These are phyloP conservation scores for Dasyornis broadbenti DNA, from an alignment of 2,113 vertebrate species.

Conservation along the genomic window DNA sequence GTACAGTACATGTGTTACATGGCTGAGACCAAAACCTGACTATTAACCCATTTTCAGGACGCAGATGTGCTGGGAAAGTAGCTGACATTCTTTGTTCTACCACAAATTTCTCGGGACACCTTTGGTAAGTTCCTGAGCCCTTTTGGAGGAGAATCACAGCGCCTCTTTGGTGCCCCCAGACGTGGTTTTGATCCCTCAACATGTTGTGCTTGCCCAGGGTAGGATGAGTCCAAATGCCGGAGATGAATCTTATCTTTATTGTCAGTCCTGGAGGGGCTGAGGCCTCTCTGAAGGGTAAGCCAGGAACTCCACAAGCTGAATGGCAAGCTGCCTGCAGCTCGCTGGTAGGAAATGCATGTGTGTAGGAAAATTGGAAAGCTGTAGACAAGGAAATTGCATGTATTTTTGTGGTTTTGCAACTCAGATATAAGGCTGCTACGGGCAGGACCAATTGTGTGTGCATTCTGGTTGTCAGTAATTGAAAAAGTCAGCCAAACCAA, in stretches of 20 bases:
- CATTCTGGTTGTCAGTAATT: not conserved
- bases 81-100: not conserved
- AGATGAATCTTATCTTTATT: not conserved
- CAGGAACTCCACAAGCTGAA: not conserved
- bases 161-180: not conserved
- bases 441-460: not conserved
- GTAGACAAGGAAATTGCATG: not conserved
- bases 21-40: not conserved
- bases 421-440: not conserved
- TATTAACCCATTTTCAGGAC: not conserved
- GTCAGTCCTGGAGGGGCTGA: not conserved
- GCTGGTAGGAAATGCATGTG: not conserved
- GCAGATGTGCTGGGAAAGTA: not conserved
- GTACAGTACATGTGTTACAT: not conserved
- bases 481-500: conserved; percentile 6
- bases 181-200: not conserved
- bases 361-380: conserved; percentile 12
- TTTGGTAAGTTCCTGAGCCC: not conserved
- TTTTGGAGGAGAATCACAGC: not conserved
- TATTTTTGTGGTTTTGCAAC: conserved; percentile 37
- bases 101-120: not conserved
- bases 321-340: not conserved
- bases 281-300: not conserved
- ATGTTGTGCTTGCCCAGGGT: not conserved
- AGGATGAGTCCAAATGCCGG: not conserved